These are phyloP conservation scores for Zaprionus africanus DNA, from an alignment of 1,140 invertebrate species.

Conservation along the genomic window DNA sequence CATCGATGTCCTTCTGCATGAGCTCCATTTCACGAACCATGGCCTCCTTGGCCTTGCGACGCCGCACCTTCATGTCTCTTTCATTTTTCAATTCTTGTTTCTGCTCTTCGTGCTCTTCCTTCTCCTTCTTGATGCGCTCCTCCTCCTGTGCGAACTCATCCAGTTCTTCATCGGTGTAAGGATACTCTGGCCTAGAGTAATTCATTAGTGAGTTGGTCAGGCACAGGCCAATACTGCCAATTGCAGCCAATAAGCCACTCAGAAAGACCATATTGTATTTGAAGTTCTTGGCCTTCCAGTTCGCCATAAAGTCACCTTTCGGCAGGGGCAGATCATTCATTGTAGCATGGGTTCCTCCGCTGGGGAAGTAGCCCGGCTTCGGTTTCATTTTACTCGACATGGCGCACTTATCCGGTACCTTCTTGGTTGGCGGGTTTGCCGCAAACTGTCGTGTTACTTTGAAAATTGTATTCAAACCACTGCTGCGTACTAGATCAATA, in stretches of 20 bases:
- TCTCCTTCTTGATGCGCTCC: slow-evolving; percentile 53
- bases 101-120: slow-evolving; percentile 46
- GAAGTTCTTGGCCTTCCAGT: slow-evolving; percentile 55
- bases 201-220: slow-evolving; percentile 4
- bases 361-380: slow-evolving; percentile 54
- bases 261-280: slow-evolving; percentile 62
- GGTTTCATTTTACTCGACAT: slow-evolving; percentile 1
- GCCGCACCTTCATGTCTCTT: slow-evolving; percentile 53
- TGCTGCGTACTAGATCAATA: slow-evolving; percentile 35
- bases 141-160: slow-evolving; percentile 57
- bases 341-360: slow-evolving; percentile 58
- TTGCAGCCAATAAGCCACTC: slow-evolving; percentile 35
- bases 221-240: slow-evolving; percentile 23
- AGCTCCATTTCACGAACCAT: slow-evolving; percentile 66
- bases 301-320: slow-evolving; percentile 54
- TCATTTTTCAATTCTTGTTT: slow-evolving; percentile 51
- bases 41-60: slow-evolving; percentile 59
- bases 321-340: slow-evolving; percentile 63
- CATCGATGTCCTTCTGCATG: slow-evolving; percentile 67
- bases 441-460: slow-evolving; percentile 29
- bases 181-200: slow-evolving; percentile 54
- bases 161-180: slow-evolving; percentile 65
- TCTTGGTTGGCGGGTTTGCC: slow-evolving; percentile 34
- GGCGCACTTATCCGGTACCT: slow-evolving; percentile 20
- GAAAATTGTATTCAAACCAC: slow-evolving; percentile 23